Evolutionary conservation across 2,888 invertebrate genomes (phyloP).

Genomic region (Alitta virens): DNA sequence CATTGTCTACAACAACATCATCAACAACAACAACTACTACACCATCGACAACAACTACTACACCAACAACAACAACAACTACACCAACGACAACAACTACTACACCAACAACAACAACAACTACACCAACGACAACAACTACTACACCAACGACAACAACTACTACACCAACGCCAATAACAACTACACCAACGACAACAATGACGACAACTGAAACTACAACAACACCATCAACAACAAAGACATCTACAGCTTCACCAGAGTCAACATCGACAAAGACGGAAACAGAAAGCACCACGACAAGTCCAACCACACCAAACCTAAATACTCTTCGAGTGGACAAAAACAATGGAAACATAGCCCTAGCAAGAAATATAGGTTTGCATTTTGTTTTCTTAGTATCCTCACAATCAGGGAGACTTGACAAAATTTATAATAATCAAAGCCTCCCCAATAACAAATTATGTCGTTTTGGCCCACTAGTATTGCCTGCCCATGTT

Average conservation of each 20-base stretch:
- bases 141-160: background rate
- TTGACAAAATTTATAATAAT: no score
- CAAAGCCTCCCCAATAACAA: no score
- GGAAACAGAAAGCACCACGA: background rate
- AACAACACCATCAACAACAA: background rate
- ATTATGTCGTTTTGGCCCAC: no score
- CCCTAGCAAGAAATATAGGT: no score
- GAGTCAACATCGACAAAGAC: background rate
- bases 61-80: background rate
- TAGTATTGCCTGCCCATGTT: no score
- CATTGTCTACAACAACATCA: no score
- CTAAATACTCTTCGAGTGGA: no score
- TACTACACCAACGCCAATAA: background rate
- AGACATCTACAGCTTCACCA: background rate
- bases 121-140: background rate
- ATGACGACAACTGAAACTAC: background rate
- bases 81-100: background rate
- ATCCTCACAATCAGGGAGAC: no score
- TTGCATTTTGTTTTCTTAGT: no score
- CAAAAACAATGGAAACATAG: no score
- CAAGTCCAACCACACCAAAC: no score
- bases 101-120: background rate
- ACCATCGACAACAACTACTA: background rate
- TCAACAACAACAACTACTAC: no score
- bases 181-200: background rate